Conservation (phyloP, 2,888 invertebrate species). For the Rhamnusium bicolor region DNA sequence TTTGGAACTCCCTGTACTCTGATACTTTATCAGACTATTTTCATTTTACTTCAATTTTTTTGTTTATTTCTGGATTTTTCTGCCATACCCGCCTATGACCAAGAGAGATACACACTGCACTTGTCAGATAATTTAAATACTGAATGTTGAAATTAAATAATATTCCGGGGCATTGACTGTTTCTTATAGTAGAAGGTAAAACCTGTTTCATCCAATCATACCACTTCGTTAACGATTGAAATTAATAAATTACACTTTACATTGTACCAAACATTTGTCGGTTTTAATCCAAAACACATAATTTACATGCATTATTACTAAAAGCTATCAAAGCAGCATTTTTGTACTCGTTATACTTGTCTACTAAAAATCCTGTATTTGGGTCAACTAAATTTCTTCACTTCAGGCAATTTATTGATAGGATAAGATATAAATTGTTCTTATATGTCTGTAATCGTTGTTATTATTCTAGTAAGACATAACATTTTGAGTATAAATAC, state of each 20-base stretch:
- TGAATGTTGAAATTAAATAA: conserved; percentile 67
- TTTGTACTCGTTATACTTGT: conserved; percentile 17
- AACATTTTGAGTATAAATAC: background rate
- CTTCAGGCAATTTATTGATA: conserved; percentile 5
- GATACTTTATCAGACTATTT: too few species aligned
- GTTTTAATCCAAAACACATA: conserved; percentile 44
- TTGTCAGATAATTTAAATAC: conserved; percentile 66
- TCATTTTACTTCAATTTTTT: background rate
- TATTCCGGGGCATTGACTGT: conserved; percentile 67
- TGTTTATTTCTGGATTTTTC: background rate
- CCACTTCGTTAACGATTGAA: conserved; percentile 66
- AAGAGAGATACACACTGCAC: conserved; percentile 56
- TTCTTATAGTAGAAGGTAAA: conserved; percentile 61
- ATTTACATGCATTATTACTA: conserved; percentile 49
- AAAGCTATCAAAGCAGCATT: conserved; percentile 36
- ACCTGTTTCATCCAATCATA: conserved; percentile 65
- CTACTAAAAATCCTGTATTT: conserved; percentile 15
- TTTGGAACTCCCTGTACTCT: too few species aligned
- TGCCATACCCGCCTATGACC: conserved; percentile 25
- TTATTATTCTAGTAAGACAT: background rate
- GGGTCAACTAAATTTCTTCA: conserved; percentile 26
- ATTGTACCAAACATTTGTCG: conserved; percentile 36
- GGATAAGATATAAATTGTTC: conserved; percentile 21
- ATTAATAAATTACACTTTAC: conserved; percentile 65
- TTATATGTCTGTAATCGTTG: conserved; percentile 9